Evolutionary conservation across 2,888 invertebrate genomes (phyloP).

Genomic region (Dascillus cervinus): DNA sequence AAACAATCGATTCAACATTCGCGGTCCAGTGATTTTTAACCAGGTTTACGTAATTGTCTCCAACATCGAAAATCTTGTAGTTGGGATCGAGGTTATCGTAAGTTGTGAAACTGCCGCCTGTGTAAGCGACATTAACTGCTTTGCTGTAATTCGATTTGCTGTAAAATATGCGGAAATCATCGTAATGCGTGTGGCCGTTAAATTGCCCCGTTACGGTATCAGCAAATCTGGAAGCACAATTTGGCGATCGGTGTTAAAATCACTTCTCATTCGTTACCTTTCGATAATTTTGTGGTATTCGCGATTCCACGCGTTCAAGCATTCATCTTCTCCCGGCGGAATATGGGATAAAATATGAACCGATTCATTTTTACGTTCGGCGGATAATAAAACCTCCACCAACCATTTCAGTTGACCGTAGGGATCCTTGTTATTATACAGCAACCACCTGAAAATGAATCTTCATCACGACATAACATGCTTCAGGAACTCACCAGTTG

Average conservation of each 20-base stretch:
- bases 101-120: constrained; percentile 71
- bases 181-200: constrained; percentile 73
- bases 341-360: constrained; percentile 81
- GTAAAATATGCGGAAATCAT: constrained; percentile 67
- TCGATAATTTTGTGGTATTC: constrained; percentile 51
- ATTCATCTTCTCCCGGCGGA: no score
- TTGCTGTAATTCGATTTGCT: constrained; percentile 43
- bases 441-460: constrained; percentile 31
- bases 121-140: constrained; percentile 66
- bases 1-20: no score
- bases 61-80: constrained; percentile 65
- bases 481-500: no score
- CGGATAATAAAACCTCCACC: constrained; percentile 58
- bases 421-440: constrained; percentile 55
- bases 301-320: no score
- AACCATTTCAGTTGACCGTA: constrained; percentile 75
- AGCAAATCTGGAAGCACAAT: constrained; percentile 68
- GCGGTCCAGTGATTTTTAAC: no score
- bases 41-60: constrained; percentile 49
- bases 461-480: no score
- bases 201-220: constrained; percentile 70
- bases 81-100: constrained; percentile 51
- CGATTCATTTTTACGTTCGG: constrained; percentile 61
- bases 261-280: constrained; percentile 21
- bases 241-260: no score